Evolutionary conservation across 2,797 vertebrate species (phyloP).

Genomic region (Fistularia commersonii): DNA sequence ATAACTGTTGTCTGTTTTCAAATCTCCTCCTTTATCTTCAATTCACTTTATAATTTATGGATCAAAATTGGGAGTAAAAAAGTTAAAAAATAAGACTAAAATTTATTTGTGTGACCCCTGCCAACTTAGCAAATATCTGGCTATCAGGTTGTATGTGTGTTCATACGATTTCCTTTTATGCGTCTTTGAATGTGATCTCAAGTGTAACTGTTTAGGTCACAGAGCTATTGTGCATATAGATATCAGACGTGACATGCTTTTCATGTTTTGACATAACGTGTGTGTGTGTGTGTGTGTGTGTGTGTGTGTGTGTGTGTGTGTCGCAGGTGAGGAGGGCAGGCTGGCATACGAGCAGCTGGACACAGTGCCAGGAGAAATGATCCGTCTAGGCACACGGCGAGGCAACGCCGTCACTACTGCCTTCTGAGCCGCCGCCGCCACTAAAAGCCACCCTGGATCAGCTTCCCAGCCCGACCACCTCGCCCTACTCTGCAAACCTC

Average conservation of each 20-base stretch:
- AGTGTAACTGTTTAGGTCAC: too few relatives aligned
- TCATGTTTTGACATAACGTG: not conserved
- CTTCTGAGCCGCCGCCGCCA: slow-evolving; percentile 72
- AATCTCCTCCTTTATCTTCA: too few relatives aligned
- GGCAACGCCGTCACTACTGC: slow-evolving; percentile 87
- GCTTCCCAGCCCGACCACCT: slow-evolving; percentile 2
- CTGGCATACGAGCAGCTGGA: slow-evolving; percentile 93
- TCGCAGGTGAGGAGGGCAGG: slow-evolving; percentile 89
- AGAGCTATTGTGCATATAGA: too few relatives aligned
- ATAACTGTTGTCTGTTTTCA: slow-evolving; percentile 37
- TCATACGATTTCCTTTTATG: too few relatives aligned
- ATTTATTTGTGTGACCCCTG: too few relatives aligned
- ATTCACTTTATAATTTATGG: too few relatives aligned
- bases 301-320: not conserved
- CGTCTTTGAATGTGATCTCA: too few relatives aligned
- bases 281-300: not conserved
- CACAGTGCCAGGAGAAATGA: slow-evolving; percentile 83
- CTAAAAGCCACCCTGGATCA: slow-evolving; percentile 4
- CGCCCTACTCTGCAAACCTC: slow-evolving; percentile 21
- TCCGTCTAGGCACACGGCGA: slow-evolving; percentile 76
- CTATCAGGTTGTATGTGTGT: too few relatives aligned
- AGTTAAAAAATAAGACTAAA: too few relatives aligned
- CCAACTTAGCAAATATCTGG: too few relatives aligned
- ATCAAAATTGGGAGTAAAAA: too few relatives aligned
- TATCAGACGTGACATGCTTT: too few relatives aligned